Base-by-base conservation (phyloP, 2,113 vertebrate genomes). In the Taurulus bubalis region DNA sequence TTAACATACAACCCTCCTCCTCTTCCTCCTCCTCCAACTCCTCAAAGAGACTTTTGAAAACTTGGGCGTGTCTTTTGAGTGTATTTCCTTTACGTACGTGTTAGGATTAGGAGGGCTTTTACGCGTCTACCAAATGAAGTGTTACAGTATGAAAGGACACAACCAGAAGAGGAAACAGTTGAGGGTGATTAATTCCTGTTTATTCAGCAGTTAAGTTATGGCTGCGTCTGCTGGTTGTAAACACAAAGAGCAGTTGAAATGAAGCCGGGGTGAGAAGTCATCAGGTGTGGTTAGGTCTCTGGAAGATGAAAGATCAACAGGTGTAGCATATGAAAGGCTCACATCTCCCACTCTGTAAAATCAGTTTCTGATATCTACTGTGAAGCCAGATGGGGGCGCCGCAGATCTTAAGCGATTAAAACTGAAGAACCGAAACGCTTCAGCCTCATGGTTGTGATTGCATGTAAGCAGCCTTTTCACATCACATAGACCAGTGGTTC, bases 41-140 rank as follows among this genome's bases (percentile, higher is more conserved):
- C 60, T 34, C 8, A 22, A 67, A 26, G 47, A 70, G 66, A 85
- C 75, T 84, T 88, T 84, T 79, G 24, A 73, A 87, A 89, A 85
- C 60, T 82, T 70, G 71, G 82, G 83, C 76, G 83, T 87, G 80
- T 69, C 80, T 55, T 77, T 65, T 62, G 26, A 30, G 49, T 72
- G 79, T 4, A 8, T 30, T 16, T 65, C 20, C 28, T 16, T 42
- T 0, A 20, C 45, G 55, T 53, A 30, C 40, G 42, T 70, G 45
- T 53, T 6, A 5, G 9, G 22, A 69, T 36, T 60, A 75, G 72
- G 76, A 69, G 40, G 76, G 72, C 71, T 34, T 22, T 75, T 16
- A 26, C 73, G 26, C 6, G 30, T 51, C 0, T 20, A n/a, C 16
- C 24, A 15, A 10, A n/a, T n/a, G n/a, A 47, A n/a, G 20, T 42